Base-by-base conservation (phyloP, 2,797 vertebrate genomes). In the Clamator glandarius region DNA sequence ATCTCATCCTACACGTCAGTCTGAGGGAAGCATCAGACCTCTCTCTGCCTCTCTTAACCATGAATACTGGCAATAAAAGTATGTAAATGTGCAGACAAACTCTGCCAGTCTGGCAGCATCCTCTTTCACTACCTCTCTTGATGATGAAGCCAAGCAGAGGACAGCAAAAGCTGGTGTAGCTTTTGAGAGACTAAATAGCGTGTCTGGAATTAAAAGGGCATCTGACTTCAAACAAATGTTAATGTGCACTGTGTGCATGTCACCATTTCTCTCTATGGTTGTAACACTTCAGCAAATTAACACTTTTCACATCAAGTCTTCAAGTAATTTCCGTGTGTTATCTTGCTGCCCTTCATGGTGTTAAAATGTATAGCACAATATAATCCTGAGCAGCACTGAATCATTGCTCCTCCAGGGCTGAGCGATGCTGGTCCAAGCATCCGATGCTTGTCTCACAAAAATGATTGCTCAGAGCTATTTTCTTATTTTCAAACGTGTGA, bases 401-500 rank as follows among this genome's bases (percentile, higher is more conserved):
- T 15, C 52, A 88, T 10, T 12, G 21, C 33, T 92, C 51, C 52
- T 92, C 51, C 42, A 46, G 62, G 84, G 33, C 76, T 91, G 66
- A 88, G 54, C 66, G 75, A 36, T 35, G 8, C 20, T 68, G 20
- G 36, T 74, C 41, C 58, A 72, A 61, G 26, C 46, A 42, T 75
- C 54, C 75, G 80, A 92, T 62, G 42, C 26, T 93, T 87, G 52
- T 89, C 85, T 86, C 93, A 81, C 51, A 84, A 69, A 44, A 95
- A 78, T 81, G 41, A 46, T 76, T 78, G 70, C 90, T 92, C 29
- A 62, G 74, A 89, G 86, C 46, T 69, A 87, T 92, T 96, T 92
- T 68, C 69, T 86, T 68, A 46, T 86, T 94, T 94, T 78, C 84
- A 93, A 90, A 90, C 64, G 21, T 66, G 39, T 72, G 80, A 92